phyloP scores from a whole-genome alignment of 1,140 invertebrate species.

The Diorhabda elongata region DNA sequence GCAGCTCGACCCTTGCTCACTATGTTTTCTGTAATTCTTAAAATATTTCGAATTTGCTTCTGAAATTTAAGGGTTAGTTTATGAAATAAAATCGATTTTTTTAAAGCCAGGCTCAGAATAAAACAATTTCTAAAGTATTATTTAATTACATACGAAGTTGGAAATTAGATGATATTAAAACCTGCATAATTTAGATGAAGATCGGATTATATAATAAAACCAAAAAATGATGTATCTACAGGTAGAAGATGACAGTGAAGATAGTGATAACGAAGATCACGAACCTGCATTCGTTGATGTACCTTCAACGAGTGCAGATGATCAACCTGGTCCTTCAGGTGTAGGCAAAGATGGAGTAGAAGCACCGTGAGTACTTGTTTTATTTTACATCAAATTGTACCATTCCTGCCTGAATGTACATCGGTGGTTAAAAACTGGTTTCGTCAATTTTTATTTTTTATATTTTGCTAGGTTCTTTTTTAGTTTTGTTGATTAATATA shows the following conservation, averaged over 20 bases:
- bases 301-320: constrained; percentile 51
- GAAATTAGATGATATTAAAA: too few species aligned
- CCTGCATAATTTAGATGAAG: too few species aligned
- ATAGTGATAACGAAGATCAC: constrained; percentile 32
- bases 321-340: constrained; percentile 55
- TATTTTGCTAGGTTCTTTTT: not conserved
- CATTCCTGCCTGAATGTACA: constrained; percentile 27
- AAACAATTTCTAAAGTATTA: too few species aligned
- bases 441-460: not conserved
- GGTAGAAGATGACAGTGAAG: constrained; percentile 39
- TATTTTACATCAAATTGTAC: constrained; percentile 26
- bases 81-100: too few species aligned
- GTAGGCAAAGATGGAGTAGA: constrained; percentile 51
- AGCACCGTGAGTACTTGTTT: constrained; percentile 54
- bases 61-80: too few species aligned
- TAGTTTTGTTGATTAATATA: too few species aligned
- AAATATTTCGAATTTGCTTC: too few species aligned
- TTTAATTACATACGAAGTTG: too few species aligned
- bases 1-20: too few species aligned
- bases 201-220: too few species aligned
- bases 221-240: constrained; percentile 16
- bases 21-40: too few species aligned
- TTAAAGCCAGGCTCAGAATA: too few species aligned
- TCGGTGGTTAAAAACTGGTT: constrained; percentile 4
- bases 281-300: constrained; percentile 51